phyloP scores from a whole-genome alignment of 2,888 invertebrate genomes.

The Plutella xylostella region DNA sequence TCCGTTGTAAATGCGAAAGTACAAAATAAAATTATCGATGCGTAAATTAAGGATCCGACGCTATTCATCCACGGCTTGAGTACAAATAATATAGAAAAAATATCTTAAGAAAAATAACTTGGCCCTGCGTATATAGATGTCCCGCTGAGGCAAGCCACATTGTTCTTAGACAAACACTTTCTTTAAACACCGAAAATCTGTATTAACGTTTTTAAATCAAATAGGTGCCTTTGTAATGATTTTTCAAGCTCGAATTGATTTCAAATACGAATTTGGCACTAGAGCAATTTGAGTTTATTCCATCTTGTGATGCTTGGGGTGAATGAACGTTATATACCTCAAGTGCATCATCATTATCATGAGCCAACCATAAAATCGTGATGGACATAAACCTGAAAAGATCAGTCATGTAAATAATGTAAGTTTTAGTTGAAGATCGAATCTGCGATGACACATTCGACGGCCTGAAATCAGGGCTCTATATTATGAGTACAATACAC shows the following conservation, averaged over 20 bases:
- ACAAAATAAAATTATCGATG: conserved; percentile 59
- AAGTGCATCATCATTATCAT: too few relatives aligned
- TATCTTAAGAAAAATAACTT: conserved; percentile 44
- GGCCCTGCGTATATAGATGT: conserved; percentile 54
- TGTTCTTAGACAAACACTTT: conserved; percentile 69
- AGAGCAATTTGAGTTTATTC: conserved; percentile 21
- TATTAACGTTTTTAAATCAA: conserved; percentile 53
- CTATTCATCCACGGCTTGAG: conserved; percentile 50
- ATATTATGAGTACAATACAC: too few relatives aligned
- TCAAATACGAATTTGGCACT: conserved; percentile 18
- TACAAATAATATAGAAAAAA: conserved; percentile 46
- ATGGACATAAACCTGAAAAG: too few relatives aligned
- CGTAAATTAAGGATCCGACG: conserved; percentile 63
- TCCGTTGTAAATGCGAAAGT: conserved; percentile 52
- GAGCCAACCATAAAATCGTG: too few relatives aligned
- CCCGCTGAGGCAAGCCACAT: conserved; percentile 60
- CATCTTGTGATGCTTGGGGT: too few relatives aligned
- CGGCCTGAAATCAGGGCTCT: too few relatives aligned
- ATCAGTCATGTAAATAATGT: too few relatives aligned
- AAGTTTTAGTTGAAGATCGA: too few relatives aligned
- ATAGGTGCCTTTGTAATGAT: conserved; percentile 35
- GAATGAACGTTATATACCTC: too few relatives aligned
- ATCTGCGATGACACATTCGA: too few relatives aligned
- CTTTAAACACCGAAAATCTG: conserved; percentile 42
- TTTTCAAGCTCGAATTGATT: conserved; percentile 58